Evolutionary conservation across 1,140 invertebrate species (phyloP).

Genomic region (Lutraria rhynchaena): DNA sequence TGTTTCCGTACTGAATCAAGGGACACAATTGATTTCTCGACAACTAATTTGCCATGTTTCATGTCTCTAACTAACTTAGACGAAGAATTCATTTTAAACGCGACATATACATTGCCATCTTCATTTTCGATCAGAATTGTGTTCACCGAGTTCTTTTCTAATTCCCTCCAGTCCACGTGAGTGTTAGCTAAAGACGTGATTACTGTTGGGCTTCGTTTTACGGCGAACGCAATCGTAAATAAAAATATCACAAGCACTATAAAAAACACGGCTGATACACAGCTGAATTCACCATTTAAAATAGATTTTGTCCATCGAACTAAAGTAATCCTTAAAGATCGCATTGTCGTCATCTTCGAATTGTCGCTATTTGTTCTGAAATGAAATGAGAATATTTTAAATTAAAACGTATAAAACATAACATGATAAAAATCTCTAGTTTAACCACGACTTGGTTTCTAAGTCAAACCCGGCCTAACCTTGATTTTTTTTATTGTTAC

Average conservation of each 20-base stretch:
- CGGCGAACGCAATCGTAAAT: neutral
- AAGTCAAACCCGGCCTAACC: too few species aligned
- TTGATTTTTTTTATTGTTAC: too few species aligned
- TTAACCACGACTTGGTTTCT: too few species aligned
- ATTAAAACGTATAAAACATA: too few species aligned
- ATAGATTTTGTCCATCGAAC: neutral
- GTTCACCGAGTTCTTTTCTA: constrained; percentile 28
- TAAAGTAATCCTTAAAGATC: neutral
- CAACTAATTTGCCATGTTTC: neutral
- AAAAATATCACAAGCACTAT: constrained; percentile 5
- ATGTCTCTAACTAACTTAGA: constrained; percentile 29
- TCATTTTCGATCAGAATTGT: constrained; percentile 39
- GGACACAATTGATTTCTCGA: too few species aligned
- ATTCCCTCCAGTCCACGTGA: constrained; percentile 2
- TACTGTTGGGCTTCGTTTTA: constrained; percentile 16
- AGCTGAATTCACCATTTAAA: constrained; percentile 17
- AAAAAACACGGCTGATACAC: constrained; percentile 10
- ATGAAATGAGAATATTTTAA: too few species aligned
- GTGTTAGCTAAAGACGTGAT: constrained; percentile 21
- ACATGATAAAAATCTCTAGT: too few species aligned
- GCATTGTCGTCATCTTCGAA: neutral
- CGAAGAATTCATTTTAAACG: constrained; percentile 15
- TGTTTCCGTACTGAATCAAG: neutral
- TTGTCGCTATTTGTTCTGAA: too few species aligned
- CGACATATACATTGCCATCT: constrained; percentile 36